Base-by-base conservation (phyloP, 2,888 invertebrate species). In the Tachina grossa region DNA sequence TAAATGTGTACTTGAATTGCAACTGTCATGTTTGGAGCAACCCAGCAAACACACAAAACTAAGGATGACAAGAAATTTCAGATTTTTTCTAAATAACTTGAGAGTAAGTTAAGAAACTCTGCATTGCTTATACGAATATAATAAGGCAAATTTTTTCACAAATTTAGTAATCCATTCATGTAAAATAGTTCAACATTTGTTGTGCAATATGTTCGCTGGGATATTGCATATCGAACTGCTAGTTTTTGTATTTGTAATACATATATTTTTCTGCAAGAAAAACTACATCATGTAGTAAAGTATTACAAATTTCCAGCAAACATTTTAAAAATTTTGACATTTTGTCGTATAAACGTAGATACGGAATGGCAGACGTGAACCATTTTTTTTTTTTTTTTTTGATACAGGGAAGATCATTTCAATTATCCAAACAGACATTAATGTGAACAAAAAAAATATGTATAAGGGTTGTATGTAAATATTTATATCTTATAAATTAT, bases 271-370 rank as follows among this genome's bases (percentile, higher is more conserved):
- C 1, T 13, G 19, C 22, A 19, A 49, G 41, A 57, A 63, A 79
- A 63, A 41, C 31, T 16, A 55, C 47, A 61, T 63, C 61, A 61
- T 61, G 68, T 82, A 68, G 31, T 47, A 61, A 82, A 57, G 51
- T 68, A 47, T 75, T 51, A 72, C 65, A 41, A 55, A 47, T 57
- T 65, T 65, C 41, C 22, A 65, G 31, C 49, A 80, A 68, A 68
- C 43, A 75, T 68, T 75, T 81, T 16, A 85, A 78, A 68, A 71
- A 41, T 82, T 82, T 74, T 82, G 78, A 85, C 82, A 79, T 78
- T 65, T 78, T 84, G 80, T 84, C 84, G 76, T 75, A 43, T 59
- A 47, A 72, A 57, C 69, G 45, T 53, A 45, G 69, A 69, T 43
- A 61, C 31, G 53, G 31, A 31, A 53, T 59, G 61, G 2, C 61